phyloP scores from a whole-genome alignment of 37 sponge, comb jelly and placozoan genomes.

The Corticium candelabrum region DNA sequence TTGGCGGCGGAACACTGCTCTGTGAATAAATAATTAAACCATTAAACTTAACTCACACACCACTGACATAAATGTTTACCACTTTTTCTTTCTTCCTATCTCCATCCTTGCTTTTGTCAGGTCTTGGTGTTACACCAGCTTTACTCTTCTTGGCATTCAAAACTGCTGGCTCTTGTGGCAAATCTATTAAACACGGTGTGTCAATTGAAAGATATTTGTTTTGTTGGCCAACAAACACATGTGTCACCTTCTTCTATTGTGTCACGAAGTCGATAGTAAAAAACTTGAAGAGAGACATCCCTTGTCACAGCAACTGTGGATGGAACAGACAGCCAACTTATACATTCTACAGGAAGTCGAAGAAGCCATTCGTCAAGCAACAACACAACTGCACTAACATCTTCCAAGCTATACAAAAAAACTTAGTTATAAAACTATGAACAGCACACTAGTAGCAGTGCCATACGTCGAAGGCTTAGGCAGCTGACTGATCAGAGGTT shows the following conservation, averaged over 20 bases:
- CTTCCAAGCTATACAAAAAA: background rate
- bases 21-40: background rate
- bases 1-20: background rate
- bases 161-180: no score
- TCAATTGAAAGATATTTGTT: no score
- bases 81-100: background rate
- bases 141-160: no score
- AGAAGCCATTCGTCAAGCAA: conserved; percentile 1
- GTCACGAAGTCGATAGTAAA: background rate
- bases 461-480: background rate
- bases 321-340: background rate
- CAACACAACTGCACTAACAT: background rate
- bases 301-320: background rate
- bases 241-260: background rate
- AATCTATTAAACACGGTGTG: no score
- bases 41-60: background rate
- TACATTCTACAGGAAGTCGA: background rate
- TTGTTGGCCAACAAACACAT: no score
- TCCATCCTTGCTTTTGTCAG: background rate
- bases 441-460: background rate
- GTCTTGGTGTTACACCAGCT: background rate
- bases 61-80: background rate
- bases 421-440: background rate
- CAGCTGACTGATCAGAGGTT: background rate
- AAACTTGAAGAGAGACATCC: background rate